A percentile compares a stretch with the other conserved stretches of the same genome.
These are phyloP conservation scores for Coturnix japonica DNA, from an alignment of 2,113 vertebrate species.

Conservation along the genomic window DNA sequence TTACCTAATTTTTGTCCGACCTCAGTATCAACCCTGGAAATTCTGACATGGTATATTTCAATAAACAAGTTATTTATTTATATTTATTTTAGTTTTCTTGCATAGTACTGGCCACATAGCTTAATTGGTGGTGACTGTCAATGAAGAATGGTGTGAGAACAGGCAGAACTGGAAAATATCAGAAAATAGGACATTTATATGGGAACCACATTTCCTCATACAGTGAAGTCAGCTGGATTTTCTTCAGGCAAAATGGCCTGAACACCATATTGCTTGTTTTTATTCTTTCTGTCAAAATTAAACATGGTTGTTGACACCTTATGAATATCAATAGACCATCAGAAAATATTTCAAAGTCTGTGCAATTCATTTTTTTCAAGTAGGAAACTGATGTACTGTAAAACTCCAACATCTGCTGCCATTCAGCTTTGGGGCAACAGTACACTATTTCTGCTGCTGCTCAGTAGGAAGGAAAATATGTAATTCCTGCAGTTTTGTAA, in stretches of 20 bases:
- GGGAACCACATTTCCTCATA: not conserved
- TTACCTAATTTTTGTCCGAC: not conserved
- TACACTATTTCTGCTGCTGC: constrained; percentile 25
- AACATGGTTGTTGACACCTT: not conserved
- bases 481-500: constrained; percentile 15
- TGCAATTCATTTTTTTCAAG: constrained; percentile 16
- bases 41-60: not conserved
- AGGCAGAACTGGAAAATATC: not conserved
- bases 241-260: not conserved
- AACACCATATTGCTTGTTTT: not conserved
- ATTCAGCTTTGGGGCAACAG: not conserved
- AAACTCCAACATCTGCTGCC: constrained; percentile 23
- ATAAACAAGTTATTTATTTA: not conserved
- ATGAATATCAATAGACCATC: constrained; percentile 27
- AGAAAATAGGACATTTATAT: not conserved
- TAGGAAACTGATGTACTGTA: not conserved
- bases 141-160: not conserved
- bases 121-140: not conserved
- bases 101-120: too few species aligned
- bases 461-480: not conserved
- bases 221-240: not conserved
- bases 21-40: not conserved
- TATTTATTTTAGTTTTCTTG: not conserved
- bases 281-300: not conserved
- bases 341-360: constrained; percentile 28